A percentile compares a stretch with the other conserved stretches of the same genome.
Conservation (phyloP, 1,140 invertebrate genomes). For the Megalonaias nervosa region DNA sequence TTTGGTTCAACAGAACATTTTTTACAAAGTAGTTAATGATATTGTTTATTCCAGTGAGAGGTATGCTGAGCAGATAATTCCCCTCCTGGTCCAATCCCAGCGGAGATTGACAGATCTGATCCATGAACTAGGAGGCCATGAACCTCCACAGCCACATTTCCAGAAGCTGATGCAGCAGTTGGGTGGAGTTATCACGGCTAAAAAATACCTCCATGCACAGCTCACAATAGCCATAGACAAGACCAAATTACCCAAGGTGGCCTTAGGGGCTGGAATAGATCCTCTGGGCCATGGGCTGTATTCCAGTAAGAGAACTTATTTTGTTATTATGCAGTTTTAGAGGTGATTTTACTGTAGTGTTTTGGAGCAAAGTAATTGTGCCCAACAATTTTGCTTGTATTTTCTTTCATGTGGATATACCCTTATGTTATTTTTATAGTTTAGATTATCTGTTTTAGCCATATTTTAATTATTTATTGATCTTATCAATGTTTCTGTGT, state of each 20-base stretch:
- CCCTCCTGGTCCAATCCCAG: conserved; percentile 69
- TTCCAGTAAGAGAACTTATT: conserved; percentile 46
- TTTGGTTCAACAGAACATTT: too few relatives aligned
- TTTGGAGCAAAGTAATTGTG: too few relatives aligned
- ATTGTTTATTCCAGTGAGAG: conserved; percentile 59
- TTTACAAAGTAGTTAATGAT: too few relatives aligned
- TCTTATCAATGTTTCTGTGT: too few relatives aligned
- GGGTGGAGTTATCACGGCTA: conserved; percentile 56
- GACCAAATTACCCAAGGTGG: conserved; percentile 35
- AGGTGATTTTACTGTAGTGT: too few relatives aligned
- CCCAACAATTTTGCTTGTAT: too few relatives aligned
- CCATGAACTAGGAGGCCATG: conserved; percentile 43
- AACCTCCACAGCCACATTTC: conserved; percentile 64
- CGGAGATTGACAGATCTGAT: conserved; percentile 57
- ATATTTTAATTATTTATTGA: too few relatives aligned
- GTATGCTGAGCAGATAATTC: conserved; percentile 67
- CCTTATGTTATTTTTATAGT: too few relatives aligned
- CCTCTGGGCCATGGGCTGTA: conserved; percentile 63
- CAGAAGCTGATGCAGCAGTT: conserved; percentile 45
- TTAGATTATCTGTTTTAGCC: too few relatives aligned
- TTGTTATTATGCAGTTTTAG: too few relatives aligned
- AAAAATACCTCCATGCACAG: conserved; percentile 62
- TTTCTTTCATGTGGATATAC: too few relatives aligned
- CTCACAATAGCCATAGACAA: conserved; percentile 54
- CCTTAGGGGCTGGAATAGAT: conserved; percentile 63